These are phyloP conservation scores for Chaetura pelagica DNA, from an alignment of 2,113 vertebrate species.

Conservation along the genomic window DNA sequence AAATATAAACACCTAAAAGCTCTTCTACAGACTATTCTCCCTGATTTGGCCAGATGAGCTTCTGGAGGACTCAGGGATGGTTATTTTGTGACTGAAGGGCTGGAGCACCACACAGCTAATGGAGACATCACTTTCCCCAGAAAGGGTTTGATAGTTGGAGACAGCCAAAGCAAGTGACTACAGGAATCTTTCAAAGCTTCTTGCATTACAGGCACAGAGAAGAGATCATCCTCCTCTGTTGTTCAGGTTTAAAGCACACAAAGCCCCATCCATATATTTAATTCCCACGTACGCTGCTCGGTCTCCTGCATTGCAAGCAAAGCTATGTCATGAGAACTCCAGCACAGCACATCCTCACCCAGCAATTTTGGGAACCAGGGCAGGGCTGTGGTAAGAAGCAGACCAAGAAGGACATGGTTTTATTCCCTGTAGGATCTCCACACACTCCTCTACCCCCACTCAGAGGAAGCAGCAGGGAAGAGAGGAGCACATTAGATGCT, in stretches of 20 bases:
- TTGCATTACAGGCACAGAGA: not conserved
- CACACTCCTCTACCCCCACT: not conserved
- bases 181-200: not conserved
- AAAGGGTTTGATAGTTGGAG: not conserved
- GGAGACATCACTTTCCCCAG: not conserved
- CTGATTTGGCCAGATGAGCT: not conserved
- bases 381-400: constrained; percentile 38
- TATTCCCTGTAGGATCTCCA: constrained; percentile 31
- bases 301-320: constrained; percentile 5
- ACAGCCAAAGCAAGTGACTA: not conserved
- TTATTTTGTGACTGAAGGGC: not conserved
- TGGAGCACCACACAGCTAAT: not conserved
- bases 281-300: not conserved
- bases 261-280: not conserved
- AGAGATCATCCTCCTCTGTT: not conserved
- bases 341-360: constrained; percentile 14
- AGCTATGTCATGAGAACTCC: constrained; percentile 42
- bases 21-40: not conserved
- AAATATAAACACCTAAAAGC: not conserved
- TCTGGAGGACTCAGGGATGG: not conserved
- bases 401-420: not conserved
- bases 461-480: not conserved
- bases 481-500: not conserved
- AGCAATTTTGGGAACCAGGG: constrained; percentile 48
- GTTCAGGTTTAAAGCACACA: not conserved